These are phyloP conservation scores for Brenthis daphne DNA, from an alignment of 2,888 invertebrate species.

Conservation along the genomic window DNA sequence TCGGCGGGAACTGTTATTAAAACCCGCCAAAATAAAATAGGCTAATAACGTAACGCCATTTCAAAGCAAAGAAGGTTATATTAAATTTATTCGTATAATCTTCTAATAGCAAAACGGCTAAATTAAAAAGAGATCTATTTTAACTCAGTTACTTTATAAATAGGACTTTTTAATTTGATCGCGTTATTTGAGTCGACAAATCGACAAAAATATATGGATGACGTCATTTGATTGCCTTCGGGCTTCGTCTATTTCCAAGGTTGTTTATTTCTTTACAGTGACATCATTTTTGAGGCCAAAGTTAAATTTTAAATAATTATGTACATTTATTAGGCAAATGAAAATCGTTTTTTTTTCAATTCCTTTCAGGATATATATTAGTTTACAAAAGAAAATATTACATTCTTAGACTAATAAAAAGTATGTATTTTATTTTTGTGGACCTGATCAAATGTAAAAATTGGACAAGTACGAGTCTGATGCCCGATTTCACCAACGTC, in stretches of 20 bases:
- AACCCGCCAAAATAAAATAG: conserved; percentile 41
- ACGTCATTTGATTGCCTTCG: conserved; percentile 55
- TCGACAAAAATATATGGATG: conserved; percentile 64
- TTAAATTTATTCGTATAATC: conserved; percentile 44
- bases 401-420: background rate
- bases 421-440: background rate
- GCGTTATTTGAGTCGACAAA: conserved; percentile 48
- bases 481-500: no score
- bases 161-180: conserved; percentile 41
- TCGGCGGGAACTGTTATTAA: conserved; percentile 51
- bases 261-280: conserved; percentile 48
- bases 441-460: no score
- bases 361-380: background rate
- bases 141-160: background rate
- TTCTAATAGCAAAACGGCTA: background rate
- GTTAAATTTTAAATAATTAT: conserved; percentile 21
- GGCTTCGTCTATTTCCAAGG: conserved; percentile 54
- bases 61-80: background rate
- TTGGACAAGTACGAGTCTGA: no score
- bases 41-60: background rate
- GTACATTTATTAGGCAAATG: conserved; percentile 13
- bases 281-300: conserved; percentile 45
- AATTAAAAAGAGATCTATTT: background rate
- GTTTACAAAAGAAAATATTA: background rate
- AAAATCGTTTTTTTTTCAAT: background rate